Conservation (phyloP, 2,797 vertebrate genomes). For the Gastrophryne carolinensis region DNA sequence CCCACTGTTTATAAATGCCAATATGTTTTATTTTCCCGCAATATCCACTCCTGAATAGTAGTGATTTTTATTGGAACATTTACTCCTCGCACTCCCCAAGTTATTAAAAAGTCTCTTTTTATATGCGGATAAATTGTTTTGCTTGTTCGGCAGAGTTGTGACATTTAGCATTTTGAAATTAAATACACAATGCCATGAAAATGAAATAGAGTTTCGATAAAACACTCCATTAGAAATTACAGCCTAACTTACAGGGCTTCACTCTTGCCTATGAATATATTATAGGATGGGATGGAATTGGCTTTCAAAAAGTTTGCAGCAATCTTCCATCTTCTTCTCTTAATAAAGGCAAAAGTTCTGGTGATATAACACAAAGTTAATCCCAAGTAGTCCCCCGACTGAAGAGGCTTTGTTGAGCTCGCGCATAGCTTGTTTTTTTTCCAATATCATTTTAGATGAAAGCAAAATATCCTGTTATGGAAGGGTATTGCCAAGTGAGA, state of each 20-base stretch:
- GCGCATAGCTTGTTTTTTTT: conserved; percentile 22
- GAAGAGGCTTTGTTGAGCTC: not conserved
- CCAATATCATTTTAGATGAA: conserved; percentile 6
- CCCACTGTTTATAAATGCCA: not conserved
- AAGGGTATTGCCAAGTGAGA: not conserved
- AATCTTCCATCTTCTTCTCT: not conserved
- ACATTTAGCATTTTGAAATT: conserved; percentile 42
- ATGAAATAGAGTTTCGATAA: conserved; percentile 19
- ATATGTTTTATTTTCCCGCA: not conserved
- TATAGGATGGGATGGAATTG: not conserved
- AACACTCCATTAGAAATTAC: conserved; percentile 31
- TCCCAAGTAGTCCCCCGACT: not conserved
- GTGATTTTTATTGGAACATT: conserved; percentile 4
- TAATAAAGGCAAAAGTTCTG: not conserved
- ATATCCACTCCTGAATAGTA: not conserved
- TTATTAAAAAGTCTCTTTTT: conserved; percentile 32
- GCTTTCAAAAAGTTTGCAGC: not conserved
- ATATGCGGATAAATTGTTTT: conserved; percentile 29
- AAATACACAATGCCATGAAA: conserved; percentile 37
- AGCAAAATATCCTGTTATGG: conserved; percentile 12
- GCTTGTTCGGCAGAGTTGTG: conserved; percentile 4
- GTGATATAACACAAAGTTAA: not conserved
- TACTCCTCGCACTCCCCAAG: not conserved
- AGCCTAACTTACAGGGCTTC: not conserved
- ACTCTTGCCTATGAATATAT: not conserved